Evolutionary conservation across 1,140 invertebrate genomes (phyloP).

Genomic region (Habropoda laboriosa): DNA sequence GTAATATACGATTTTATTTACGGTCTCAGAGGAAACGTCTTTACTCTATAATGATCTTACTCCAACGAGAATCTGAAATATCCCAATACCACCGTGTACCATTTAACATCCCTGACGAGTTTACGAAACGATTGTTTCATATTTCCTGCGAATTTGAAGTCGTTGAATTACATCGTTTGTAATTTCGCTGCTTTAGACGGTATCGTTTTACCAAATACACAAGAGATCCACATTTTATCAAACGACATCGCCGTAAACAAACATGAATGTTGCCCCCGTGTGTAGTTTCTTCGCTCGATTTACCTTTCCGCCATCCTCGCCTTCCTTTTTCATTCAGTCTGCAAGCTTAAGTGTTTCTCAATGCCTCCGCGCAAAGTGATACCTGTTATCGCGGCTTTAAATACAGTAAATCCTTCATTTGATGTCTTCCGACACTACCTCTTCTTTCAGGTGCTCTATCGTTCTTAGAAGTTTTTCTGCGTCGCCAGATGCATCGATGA

Average conservation of each 20-base stretch:
- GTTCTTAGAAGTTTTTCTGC: slow-evolving; percentile 8
- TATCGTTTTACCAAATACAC: neutral
- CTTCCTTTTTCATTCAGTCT: slow-evolving; percentile 11
- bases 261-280: neutral
- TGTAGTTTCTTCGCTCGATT: slow-evolving; percentile 11
- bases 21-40: too few relatives aligned
- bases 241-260: neutral
- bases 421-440: slow-evolving; percentile 15
- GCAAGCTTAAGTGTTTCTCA: slow-evolving; percentile 53
- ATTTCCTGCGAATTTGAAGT: neutral
- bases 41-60: too few relatives aligned
- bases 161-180: neutral
- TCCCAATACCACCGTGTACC: neutral
- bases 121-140: neutral
- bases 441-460: neutral
- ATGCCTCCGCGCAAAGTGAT: slow-evolving; percentile 29
- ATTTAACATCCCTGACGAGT: neutral
- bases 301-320: neutral
- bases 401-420: slow-evolving; percentile 32
- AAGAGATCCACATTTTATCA: neutral
- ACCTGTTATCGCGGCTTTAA: slow-evolving; percentile 40
- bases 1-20: too few relatives aligned
- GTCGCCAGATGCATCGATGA: neutral
- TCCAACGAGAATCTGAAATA: neutral
- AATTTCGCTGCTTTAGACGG: neutral